Conservation (phyloP, 2,888 invertebrate genomes). For the Listrodromus nycthemerus region DNA sequence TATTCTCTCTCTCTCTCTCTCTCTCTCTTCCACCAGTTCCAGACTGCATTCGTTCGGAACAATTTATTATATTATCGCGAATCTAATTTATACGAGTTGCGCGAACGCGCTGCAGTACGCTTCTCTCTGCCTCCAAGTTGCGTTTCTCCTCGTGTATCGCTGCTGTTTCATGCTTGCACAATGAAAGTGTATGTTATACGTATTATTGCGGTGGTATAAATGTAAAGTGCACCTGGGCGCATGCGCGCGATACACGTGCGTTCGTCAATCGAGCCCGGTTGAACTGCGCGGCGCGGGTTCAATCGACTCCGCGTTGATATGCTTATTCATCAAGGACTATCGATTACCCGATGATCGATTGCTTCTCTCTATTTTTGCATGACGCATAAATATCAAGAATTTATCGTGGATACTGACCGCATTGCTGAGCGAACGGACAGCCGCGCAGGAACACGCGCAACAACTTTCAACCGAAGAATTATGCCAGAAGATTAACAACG, state of each 20-base stretch:
- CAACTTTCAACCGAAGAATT: constrained; percentile 26
- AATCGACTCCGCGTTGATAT: constrained; percentile 59
- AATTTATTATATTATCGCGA: constrained; percentile 78
- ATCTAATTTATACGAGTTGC: constrained; percentile 76
- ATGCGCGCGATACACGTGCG: constrained; percentile 28
- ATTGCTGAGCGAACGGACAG: constrained; percentile 36
- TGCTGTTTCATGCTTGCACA: constrained; percentile 55
- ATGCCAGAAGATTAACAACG: constrained; percentile 15
- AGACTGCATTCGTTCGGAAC: constrained; percentile 75
- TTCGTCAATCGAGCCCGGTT: constrained; percentile 44
- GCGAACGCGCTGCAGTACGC: constrained; percentile 45
- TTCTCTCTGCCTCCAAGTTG: constrained; percentile 45
- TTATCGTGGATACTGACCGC: constrained; percentile 58
- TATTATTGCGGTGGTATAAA: constrained; percentile 1
- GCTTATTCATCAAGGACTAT: constrained; percentile 62
- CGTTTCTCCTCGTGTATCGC: constrained; percentile 45
- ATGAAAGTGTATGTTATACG: constrained; percentile 20
- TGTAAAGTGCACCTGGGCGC: background rate
- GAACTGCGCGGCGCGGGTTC: constrained; percentile 57
- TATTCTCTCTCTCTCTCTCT: constrained; percentile 3
- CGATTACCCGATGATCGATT: constrained; percentile 64
- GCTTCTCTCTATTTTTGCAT: constrained; percentile 53
- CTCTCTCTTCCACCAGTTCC: constrained; percentile 33
- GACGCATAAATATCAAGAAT: constrained; percentile 60
- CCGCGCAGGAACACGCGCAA: constrained; percentile 4